A percentile compares a stretch with the other conserved stretches of the same genome.
Conservation (phyloP, 2,888 invertebrate genomes). For the Megalurothrips usitatus region DNA sequence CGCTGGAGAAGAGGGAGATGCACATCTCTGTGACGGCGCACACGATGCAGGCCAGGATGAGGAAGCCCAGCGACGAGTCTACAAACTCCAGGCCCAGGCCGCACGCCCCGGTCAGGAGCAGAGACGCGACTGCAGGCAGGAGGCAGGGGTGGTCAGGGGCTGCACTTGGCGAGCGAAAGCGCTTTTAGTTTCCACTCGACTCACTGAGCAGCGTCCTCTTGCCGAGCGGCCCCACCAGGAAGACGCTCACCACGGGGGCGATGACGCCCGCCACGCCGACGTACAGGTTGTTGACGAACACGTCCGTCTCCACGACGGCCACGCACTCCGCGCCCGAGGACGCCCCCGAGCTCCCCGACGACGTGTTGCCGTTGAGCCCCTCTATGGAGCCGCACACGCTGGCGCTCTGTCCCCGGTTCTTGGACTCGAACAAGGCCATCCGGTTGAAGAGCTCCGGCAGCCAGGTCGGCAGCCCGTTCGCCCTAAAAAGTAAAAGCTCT, state of each 20-base stretch:
- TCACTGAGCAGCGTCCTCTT: not conserved
- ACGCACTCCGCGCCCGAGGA: not conserved
- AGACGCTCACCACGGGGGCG: constrained; percentile 7
- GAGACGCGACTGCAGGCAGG: constrained; percentile 31
- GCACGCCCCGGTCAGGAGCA: constrained; percentile 31
- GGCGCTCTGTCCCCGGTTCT: constrained; percentile 31
- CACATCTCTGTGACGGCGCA: constrained; percentile 33
- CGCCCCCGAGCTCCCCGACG: not conserved
- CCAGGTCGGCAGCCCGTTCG: constrained; percentile 36
- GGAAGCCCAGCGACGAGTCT: constrained; percentile 31
- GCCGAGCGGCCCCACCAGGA: constrained; percentile 4
- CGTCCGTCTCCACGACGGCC: constrained; percentile 25
- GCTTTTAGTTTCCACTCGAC: not conserved
- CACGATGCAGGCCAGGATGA: constrained; percentile 34
- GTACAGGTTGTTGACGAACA: constrained; percentile 24
- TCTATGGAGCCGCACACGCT: constrained; percentile 31
- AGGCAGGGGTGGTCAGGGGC: too few relatives aligned
- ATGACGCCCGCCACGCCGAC: constrained; percentile 4
- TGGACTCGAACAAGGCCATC: constrained; percentile 32
- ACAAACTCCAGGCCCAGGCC: constrained; percentile 32
- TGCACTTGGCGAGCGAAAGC: too few relatives aligned
- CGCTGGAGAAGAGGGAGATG: constrained; percentile 43
- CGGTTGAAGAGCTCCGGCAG: constrained; percentile 37
- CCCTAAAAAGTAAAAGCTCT: constrained; percentile 27
- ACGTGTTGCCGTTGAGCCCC: not conserved